Evolutionary conservation across 2,113 vertebrate species (phyloP).

Genomic region (Toxostoma redivivum): DNA sequence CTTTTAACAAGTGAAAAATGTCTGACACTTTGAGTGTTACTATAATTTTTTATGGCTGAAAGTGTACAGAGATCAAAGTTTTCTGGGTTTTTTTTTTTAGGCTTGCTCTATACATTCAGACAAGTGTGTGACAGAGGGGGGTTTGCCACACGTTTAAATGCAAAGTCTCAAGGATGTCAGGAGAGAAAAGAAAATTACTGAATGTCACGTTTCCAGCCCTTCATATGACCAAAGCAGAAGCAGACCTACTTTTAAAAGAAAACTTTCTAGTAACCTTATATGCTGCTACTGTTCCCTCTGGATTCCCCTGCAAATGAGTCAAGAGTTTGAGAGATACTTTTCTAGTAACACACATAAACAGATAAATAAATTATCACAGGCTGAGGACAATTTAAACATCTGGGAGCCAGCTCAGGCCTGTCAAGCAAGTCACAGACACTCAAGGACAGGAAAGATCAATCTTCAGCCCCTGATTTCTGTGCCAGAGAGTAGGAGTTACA

Average conservation of each 20-base stretch:
- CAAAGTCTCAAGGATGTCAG: slow-evolving; percentile 34
- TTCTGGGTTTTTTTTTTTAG: background rate
- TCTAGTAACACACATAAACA: slow-evolving; percentile 75
- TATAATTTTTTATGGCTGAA: slow-evolving; percentile 75
- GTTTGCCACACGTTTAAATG: slow-evolving; percentile 71
- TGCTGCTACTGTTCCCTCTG: slow-evolving; percentile 73
- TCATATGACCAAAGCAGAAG: slow-evolving; percentile 65
- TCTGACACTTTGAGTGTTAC: slow-evolving; percentile 71
- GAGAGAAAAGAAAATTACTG: slow-evolving; percentile 52
- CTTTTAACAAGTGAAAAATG: slow-evolving; percentile 66
- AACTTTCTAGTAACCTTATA: slow-evolving; percentile 70
- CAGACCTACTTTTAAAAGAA: slow-evolving; percentile 49
- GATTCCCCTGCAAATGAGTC: slow-evolving; percentile 69
- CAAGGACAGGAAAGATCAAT: slow-evolving; percentile 69
- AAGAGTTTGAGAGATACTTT: slow-evolving; percentile 74
- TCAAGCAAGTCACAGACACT: slow-evolving; percentile 77
- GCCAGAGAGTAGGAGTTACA: slow-evolving; percentile 34
- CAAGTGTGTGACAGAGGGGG: slow-evolving; percentile 61
- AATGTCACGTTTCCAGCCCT: slow-evolving; percentile 65
- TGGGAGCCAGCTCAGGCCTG: slow-evolving; percentile 74
- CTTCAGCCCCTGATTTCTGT: slow-evolving; percentile 46
- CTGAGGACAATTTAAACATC: slow-evolving; percentile 76
- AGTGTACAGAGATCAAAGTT: slow-evolving; percentile 76
- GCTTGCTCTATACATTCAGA: slow-evolving; percentile 49
- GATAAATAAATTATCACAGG: slow-evolving; percentile 79